Conservation (phyloP, 37 sponge, comb jelly and placozoan species). For the Tethya wilhelma region DNA sequence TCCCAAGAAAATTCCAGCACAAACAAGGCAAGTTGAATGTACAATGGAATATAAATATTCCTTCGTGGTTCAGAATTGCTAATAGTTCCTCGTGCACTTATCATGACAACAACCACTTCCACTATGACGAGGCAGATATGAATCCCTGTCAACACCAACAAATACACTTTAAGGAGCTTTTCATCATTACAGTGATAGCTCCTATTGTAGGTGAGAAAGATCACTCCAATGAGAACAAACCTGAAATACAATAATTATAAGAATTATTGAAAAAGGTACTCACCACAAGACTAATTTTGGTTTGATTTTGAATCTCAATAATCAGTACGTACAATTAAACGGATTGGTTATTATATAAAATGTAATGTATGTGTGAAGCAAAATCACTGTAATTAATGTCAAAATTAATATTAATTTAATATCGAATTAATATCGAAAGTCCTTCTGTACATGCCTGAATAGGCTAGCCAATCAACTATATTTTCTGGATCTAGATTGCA, state of each 20-base stretch:
- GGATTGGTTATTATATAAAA: too few species aligned
- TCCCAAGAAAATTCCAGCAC: constrained; percentile 65
- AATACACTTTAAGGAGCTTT: constrained; percentile 53
- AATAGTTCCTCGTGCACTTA: constrained; percentile 72
- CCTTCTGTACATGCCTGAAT: too few species aligned
- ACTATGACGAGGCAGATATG: constrained; percentile 36
- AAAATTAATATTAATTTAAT: too few species aligned
- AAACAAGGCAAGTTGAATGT: constrained; percentile 35
- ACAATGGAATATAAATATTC: constrained; percentile 31
- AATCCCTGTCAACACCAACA: constrained; percentile 41
- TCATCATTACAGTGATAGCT: constrained; percentile 48
- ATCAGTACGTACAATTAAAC: too few species aligned
- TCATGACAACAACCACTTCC: constrained; percentile 30
- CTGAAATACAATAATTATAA: constrained; percentile 14
- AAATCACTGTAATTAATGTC: too few species aligned
- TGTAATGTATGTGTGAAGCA: too few species aligned
- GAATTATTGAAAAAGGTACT: too few species aligned
- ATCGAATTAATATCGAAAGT: too few species aligned
- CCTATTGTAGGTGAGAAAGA: constrained; percentile 25
- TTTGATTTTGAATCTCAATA: too few species aligned
- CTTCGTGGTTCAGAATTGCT: constrained; percentile 63
- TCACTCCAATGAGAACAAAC: constrained; percentile 36
- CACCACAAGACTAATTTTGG: too few species aligned
- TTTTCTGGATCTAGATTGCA: too few species aligned
- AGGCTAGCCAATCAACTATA: too few species aligned